Percentiles rank a stretch among this genome's conserved stretches.
These are phyloP conservation scores for Leguminivora glycinivorella DNA, from an alignment of 1,140 invertebrate genomes.

Conservation along the genomic window DNA sequence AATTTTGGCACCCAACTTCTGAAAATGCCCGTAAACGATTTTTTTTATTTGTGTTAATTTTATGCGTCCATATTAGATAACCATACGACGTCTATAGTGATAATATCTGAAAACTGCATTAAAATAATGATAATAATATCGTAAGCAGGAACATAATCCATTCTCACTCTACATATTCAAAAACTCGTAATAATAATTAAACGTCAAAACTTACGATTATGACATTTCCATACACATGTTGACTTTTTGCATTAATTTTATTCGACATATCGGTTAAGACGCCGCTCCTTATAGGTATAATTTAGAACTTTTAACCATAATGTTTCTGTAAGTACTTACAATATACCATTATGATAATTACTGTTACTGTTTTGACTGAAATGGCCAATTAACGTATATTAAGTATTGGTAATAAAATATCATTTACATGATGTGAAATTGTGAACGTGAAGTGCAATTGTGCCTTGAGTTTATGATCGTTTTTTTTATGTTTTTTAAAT, in stretches of 20 bases:
- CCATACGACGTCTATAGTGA: too few species aligned
- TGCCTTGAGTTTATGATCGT: not conserved
- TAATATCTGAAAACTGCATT: too few species aligned
- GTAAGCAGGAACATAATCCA: too few species aligned
- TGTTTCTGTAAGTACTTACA: too few species aligned
- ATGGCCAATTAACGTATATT: not conserved
- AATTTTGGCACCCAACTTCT: too few species aligned
- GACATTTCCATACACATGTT: not conserved
- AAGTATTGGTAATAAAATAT: not conserved
- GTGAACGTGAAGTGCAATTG: not conserved
- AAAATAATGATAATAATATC: too few species aligned
- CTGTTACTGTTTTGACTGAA: not conserved
- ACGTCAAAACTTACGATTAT: not conserved
- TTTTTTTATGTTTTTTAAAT: not conserved
- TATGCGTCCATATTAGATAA: too few species aligned
- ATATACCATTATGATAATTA: too few species aligned
- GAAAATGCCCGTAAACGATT: too few species aligned
- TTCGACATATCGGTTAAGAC: not conserved
- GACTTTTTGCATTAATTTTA: not conserved
- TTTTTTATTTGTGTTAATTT: too few species aligned
- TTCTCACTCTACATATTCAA: too few species aligned
- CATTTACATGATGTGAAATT: not conserved
- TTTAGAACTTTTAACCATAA: not conserved
- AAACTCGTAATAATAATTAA: not conserved
- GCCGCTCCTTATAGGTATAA: not conserved